Conservation (phyloP, 2,888 invertebrate genomes). For the Cerceris ruficornis region DNA sequence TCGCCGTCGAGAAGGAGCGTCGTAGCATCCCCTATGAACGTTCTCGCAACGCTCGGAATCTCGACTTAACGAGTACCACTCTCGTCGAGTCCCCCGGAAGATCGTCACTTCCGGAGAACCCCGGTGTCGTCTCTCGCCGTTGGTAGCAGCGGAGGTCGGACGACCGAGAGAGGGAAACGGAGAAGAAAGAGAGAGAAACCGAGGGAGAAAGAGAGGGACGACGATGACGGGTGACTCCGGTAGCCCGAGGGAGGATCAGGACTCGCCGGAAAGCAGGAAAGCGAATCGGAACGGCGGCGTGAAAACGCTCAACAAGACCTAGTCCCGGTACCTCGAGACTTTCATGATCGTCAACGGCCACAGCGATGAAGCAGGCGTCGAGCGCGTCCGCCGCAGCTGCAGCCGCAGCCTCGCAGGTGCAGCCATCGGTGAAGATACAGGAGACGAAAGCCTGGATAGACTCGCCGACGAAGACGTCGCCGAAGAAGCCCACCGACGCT, state of each 20-base stretch:
- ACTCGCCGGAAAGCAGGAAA: slow-evolving; percentile 64
- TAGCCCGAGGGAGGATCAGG: slow-evolving; percentile 65
- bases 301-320: slow-evolving; percentile 46
- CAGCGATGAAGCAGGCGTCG: slow-evolving; percentile 70
- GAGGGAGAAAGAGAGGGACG: slow-evolving; percentile 15
- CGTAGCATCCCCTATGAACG: not conserved
- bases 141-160: too few species aligned
- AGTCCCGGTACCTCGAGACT: slow-evolving; percentile 29
- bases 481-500: slow-evolving; percentile 60
- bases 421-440: slow-evolving; percentile 52
- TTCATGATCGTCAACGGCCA: slow-evolving; percentile 51
- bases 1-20: too few species aligned
- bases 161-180: too few species aligned
- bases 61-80: too few species aligned
- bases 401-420: slow-evolving; percentile 65
- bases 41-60: not conserved
- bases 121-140: too few species aligned
- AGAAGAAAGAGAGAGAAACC: too few species aligned
- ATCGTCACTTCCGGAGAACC: too few species aligned
- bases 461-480: slow-evolving; percentile 38
- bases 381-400: slow-evolving; percentile 63
- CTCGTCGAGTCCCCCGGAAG: too few species aligned
- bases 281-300: slow-evolving; percentile 10
- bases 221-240: slow-evolving; percentile 54
- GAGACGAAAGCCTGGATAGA: slow-evolving; percentile 29